phyloP scores from a whole-genome alignment of 2,888 invertebrate species.

The Drosophila vallismaia region DNA sequence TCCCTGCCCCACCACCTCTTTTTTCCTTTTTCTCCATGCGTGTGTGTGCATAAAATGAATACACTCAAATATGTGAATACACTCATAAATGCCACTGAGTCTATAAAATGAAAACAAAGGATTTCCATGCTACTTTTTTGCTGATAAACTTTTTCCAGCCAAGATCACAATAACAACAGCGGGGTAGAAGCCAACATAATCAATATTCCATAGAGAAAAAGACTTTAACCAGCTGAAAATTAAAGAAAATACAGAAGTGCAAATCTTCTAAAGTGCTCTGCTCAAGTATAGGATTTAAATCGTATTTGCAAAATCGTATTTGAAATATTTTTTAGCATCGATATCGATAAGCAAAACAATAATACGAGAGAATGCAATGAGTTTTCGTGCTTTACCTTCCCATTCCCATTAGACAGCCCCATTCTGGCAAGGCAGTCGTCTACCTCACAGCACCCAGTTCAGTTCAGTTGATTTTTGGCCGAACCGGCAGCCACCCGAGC shows the following conservation, averaged over 20 bases:
- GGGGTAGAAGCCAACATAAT: neutral
- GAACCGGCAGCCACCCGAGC: neutral
- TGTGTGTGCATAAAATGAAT: conserved; percentile 15
- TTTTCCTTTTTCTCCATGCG: neutral
- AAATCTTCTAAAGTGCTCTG: too few relatives aligned
- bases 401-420: neutral
- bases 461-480: neutral
- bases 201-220: neutral
- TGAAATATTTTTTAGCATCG: neutral
- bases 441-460: neutral
- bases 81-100: conserved; percentile 34
- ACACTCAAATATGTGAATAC: conserved; percentile 42
- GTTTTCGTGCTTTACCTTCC: neutral
- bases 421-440: neutral
- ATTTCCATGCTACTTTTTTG: conserved; percentile 59
- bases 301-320: neutral
- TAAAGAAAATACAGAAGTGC: too few relatives aligned
- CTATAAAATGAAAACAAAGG: conserved; percentile 68
- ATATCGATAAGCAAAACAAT: neutral
- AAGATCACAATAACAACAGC: conserved; percentile 15
- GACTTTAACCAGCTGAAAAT: neutral
- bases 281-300: conserved; percentile 6
- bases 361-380: neutral
- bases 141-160: conserved; percentile 29
- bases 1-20: neutral